phyloP scores from a whole-genome alignment of 2,113 vertebrate species.

The Picathartes gymnocephalus region DNA sequence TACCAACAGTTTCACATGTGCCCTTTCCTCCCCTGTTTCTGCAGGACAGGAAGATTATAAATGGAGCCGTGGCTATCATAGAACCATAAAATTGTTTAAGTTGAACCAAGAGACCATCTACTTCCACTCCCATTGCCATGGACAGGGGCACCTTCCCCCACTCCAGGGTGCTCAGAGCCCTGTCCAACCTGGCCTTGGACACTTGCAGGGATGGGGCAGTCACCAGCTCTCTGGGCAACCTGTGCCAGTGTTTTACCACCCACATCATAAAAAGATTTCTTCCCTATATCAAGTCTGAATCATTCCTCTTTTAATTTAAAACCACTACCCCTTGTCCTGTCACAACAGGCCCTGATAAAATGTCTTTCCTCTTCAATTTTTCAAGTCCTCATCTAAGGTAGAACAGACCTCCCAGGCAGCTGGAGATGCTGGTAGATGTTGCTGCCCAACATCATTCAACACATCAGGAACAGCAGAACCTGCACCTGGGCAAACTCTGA shows the following conservation, averaged over 20 bases:
- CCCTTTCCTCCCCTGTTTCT: neutral
- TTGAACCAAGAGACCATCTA: neutral
- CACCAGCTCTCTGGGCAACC: neutral
- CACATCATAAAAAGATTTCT: neutral
- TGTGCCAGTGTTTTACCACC: neutral
- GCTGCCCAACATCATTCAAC: neutral
- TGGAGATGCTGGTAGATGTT: neutral
- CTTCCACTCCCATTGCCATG: neutral
- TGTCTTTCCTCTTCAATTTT: neutral
- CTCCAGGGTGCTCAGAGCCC: neutral
- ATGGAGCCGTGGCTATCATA: accelerated
- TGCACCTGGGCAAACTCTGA: neutral
- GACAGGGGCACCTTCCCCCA: neutral
- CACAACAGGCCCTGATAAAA: neutral
- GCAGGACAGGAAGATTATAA: neutral
- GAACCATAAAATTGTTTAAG: neutral
- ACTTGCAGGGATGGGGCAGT: neutral
- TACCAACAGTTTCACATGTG: neutral
- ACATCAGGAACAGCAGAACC: neutral
- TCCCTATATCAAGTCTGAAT: neutral
- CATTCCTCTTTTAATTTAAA: neutral
- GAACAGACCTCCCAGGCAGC: neutral
- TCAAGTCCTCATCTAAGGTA: neutral
- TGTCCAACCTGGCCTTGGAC: neutral
- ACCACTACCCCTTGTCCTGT: neutral